A percentile compares a stretch with the other conserved stretches of the same genome.
phyloP scores from a whole-genome alignment of 2,888 invertebrate genomes.

The Rhagonycha lutea region DNA sequence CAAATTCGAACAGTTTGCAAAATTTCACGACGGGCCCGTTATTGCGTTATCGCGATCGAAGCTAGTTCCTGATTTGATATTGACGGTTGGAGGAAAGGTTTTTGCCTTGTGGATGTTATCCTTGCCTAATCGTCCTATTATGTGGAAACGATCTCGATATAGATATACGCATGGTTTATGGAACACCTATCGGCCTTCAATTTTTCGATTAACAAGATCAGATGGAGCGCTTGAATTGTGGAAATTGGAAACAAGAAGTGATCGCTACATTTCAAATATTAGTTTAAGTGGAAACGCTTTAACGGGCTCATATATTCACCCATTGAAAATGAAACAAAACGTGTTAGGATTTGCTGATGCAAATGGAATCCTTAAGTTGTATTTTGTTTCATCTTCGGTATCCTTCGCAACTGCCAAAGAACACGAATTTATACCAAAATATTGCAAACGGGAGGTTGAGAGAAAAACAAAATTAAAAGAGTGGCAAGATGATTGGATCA shows the following conservation, averaged over 20 bases:
- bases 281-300: slow-evolving; percentile 52
- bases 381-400: slow-evolving; percentile 55
- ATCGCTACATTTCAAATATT: slow-evolving; percentile 57
- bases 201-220: slow-evolving; percentile 67
- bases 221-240: slow-evolving; percentile 82
- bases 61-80: slow-evolving; percentile 63
- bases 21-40: slow-evolving; percentile 74
- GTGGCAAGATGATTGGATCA: slow-evolving; percentile 69
- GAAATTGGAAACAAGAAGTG: slow-evolving; percentile 69
- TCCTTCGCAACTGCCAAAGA: slow-evolving; percentile 35
- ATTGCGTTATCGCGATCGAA: slow-evolving; percentile 65
- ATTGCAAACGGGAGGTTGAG: slow-evolving; percentile 59
- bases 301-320: slow-evolving; percentile 49
- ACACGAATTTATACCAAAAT: slow-evolving; percentile 50
- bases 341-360: slow-evolving; percentile 70
- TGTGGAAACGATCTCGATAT: slow-evolving; percentile 66
- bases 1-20: slow-evolving; percentile 55
- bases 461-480: slow-evolving; percentile 58
- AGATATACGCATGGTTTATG: slow-evolving; percentile 70
- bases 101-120: slow-evolving; percentile 58
- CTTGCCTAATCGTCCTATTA: slow-evolving; percentile 62
- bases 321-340: slow-evolving; percentile 60
- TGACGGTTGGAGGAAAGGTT: slow-evolving; percentile 58
- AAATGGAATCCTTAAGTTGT: slow-evolving; percentile 70
- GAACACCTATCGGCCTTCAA: slow-evolving; percentile 71